Percentiles rank a stretch among this genome's conserved stretches.
These are phyloP conservation scores for Passer domesticus DNA, from an alignment of 2,113 vertebrate species.

Conservation along the genomic window DNA sequence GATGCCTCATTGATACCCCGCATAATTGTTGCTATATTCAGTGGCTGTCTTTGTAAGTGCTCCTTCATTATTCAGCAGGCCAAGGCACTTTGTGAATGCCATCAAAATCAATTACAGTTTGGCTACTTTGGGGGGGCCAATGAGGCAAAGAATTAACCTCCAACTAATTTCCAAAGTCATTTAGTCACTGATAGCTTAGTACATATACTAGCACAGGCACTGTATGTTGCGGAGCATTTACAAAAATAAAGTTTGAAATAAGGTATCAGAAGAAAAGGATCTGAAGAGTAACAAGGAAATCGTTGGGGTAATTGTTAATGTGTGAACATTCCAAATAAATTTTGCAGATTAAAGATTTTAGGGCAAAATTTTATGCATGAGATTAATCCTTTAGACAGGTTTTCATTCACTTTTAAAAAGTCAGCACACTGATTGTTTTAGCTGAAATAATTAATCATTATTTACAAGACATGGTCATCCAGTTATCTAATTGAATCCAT, in stretches of 20 bases:
- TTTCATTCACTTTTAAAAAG: background rate
- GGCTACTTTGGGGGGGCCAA: conserved; percentile 70
- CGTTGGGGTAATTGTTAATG: background rate
- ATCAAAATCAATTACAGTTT: conserved; percentile 78
- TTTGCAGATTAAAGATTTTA: background rate
- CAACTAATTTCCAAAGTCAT: conserved; percentile 79
- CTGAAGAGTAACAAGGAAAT: background rate
- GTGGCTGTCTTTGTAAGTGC: conserved; percentile 31
- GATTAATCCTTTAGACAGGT: background rate
- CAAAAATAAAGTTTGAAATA: conserved; percentile 30
- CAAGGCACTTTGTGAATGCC: conserved; percentile 62
- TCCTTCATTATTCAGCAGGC: conserved; percentile 66
- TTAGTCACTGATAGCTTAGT: conserved; percentile 63
- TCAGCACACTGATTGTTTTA: background rate
- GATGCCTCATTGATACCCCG: conserved; percentile 52
- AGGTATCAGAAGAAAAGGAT: background rate
- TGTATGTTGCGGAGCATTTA: conserved; percentile 33
- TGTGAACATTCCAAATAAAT: background rate
- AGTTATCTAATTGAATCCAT: conserved; percentile 12
- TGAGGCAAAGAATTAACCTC: conserved; percentile 82
- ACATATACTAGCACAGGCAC: conserved; percentile 37
- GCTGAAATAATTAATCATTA: conserved; percentile 19
- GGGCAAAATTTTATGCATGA: background rate
- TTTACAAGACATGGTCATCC: conserved; percentile 9
- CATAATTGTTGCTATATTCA: conserved; percentile 62